Evolutionary conservation across 2,113 vertebrate genomes (phyloP).

Genomic region (Leptodactylus fuscus): DNA sequence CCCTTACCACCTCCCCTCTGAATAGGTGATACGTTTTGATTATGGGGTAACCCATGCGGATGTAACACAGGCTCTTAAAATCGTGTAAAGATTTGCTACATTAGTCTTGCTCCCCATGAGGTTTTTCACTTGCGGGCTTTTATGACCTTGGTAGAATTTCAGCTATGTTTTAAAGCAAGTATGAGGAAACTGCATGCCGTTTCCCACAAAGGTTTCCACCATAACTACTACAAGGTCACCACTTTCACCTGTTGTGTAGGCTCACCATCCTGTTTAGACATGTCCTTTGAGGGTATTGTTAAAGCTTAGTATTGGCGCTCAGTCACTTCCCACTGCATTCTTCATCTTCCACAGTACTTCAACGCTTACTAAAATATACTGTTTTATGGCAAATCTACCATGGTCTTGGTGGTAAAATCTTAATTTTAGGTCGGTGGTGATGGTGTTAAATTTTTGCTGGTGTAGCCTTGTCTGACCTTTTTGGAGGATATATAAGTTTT

Average conservation of each 20-base stretch:
- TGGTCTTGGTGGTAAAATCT: not conserved
- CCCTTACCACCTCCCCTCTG: too few relatives aligned
- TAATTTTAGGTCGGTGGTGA: not conserved
- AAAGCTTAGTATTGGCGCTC: not conserved
- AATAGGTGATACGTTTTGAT: too few relatives aligned
- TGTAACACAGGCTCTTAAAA: too few relatives aligned
- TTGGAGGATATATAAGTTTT: not conserved
- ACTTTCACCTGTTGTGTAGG: conserved; percentile 8
- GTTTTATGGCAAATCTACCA: too few relatives aligned
- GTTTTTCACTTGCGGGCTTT: not conserved
- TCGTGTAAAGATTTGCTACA: not conserved
- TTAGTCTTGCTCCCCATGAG: not conserved
- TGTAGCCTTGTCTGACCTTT: conserved; percentile 20
- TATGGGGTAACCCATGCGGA: too few relatives aligned
- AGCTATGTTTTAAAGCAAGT: not conserved
- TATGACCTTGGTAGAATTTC: not conserved
- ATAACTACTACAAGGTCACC: conserved; percentile 33
- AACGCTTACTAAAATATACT: too few relatives aligned
- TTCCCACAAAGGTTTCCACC: not conserved
- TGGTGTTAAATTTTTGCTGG: not conserved
- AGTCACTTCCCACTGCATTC: conserved; percentile 9
- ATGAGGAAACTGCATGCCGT: not conserved
- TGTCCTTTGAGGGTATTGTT: not conserved
- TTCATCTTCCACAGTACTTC: not conserved
- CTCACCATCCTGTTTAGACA: not conserved